These are phyloP conservation scores for Vidua macroura DNA, from an alignment of 2,113 vertebrate species.

Conservation along the genomic window DNA sequence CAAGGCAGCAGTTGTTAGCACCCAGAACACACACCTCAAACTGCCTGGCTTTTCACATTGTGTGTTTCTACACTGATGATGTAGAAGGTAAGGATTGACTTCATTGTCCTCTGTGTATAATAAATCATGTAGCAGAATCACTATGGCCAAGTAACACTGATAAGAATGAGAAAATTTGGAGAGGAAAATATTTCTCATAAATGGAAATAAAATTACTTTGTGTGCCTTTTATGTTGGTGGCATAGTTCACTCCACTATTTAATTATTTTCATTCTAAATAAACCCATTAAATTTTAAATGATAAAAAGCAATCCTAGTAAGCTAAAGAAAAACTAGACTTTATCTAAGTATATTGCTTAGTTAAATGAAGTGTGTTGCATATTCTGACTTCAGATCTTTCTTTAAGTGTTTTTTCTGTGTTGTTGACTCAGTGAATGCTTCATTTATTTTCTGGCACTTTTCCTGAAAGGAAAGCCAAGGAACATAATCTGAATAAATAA, in stretches of 20 bases:
- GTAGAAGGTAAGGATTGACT: background rate
- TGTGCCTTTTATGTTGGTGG: background rate
- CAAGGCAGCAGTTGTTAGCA: background rate
- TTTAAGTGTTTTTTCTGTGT: background rate
- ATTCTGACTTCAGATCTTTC: constrained; percentile 31
- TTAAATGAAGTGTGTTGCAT: background rate
- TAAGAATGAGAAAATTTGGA: background rate
- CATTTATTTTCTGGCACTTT: constrained; percentile 51
- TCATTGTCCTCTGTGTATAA: background rate
- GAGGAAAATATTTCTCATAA: background rate
- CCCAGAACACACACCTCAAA: background rate
- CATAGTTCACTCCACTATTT: background rate
- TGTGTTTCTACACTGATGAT: background rate
- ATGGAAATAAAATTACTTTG: background rate
- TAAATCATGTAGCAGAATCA: background rate
- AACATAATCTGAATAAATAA: constrained; percentile 63
- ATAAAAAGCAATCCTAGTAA: background rate
- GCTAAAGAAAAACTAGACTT: constrained; percentile 5
- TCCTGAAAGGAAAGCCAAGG: constrained; percentile 45
- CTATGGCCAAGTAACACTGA: background rate
- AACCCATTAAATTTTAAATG: background rate
- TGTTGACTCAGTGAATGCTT: constrained; percentile 27
- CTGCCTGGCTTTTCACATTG: background rate
- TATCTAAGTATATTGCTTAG: background rate
- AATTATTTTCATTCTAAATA: background rate